phyloP scores from a whole-genome alignment of 1,140 invertebrate genomes.

The Oryctes rhinoceros region DNA sequence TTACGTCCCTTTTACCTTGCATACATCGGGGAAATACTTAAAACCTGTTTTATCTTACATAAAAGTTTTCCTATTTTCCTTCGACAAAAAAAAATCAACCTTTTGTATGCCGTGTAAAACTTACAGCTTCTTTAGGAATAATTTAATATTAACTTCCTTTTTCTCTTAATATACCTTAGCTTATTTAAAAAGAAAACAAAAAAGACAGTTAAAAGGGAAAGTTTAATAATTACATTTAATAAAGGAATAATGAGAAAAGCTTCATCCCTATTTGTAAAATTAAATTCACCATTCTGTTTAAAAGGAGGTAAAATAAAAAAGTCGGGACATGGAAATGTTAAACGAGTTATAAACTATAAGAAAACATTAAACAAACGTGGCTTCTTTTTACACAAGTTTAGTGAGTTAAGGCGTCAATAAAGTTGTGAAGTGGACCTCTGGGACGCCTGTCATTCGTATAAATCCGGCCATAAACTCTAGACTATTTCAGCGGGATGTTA shows the following conservation, averaged over 20 bases:
- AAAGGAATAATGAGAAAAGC: background rate
- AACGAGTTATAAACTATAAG: constrained; percentile 51
- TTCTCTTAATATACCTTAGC: background rate
- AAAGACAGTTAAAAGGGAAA: background rate
- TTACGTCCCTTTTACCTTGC: too few relatives aligned
- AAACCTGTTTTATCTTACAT: background rate
- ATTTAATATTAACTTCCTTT: background rate
- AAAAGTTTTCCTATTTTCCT: background rate
- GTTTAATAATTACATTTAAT: constrained; percentile 12
- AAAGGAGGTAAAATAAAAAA: background rate
- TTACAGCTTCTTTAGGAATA: background rate
- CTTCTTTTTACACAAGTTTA: constrained; percentile 54
- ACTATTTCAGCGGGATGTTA: constrained; percentile 47
- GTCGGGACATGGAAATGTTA: background rate
- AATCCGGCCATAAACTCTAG: constrained; percentile 55
- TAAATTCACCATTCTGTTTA: background rate
- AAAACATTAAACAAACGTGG: constrained; percentile 55
- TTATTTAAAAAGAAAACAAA: background rate
- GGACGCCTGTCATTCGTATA: constrained; percentile 55
- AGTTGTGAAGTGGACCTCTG: constrained; percentile 57
- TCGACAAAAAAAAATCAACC: background rate
- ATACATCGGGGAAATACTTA: constrained; percentile 8
- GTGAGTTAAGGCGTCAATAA: constrained; percentile 57
- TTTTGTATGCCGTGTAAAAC: background rate
- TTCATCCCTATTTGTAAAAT: background rate